These are phyloP conservation scores for Pocillopora meandrina DNA, from an alignment of 92 coral and sea anemone genomes.

Conservation along the genomic window DNA sequence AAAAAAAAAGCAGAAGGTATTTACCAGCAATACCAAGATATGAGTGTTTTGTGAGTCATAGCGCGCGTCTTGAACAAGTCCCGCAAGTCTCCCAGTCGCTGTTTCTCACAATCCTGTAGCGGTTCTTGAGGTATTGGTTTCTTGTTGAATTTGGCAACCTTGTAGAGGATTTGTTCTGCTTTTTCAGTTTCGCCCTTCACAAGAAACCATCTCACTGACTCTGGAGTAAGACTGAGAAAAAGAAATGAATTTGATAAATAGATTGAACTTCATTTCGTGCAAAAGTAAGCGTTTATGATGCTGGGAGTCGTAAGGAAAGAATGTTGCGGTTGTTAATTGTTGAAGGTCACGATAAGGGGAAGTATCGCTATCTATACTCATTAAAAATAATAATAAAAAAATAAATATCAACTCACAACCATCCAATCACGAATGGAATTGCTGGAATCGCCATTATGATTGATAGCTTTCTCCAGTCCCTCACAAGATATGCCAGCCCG, in stretches of 20 bases:
- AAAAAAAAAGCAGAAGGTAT: background rate
- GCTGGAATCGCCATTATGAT: conserved; percentile 60
- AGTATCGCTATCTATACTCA: background rate
- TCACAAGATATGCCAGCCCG: conserved; percentile 58
- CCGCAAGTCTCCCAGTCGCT: conserved; percentile 64
- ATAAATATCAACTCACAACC: conserved; percentile 53
- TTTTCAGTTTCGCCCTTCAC: conserved; percentile 45
- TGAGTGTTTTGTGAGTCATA: conserved; percentile 49
- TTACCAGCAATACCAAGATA: conserved; percentile 65
- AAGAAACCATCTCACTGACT: conserved; percentile 66
- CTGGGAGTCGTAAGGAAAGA: too few relatives aligned
- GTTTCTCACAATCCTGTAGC: conserved; percentile 13
- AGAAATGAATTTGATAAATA: background rate
- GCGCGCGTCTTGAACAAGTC: conserved; percentile 55
- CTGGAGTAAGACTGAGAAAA: conserved; percentile 50
- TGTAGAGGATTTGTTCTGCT: conserved; percentile 41
- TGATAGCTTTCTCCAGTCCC: conserved; percentile 66
- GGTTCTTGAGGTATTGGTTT: conserved; percentile 33
- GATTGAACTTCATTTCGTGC: background rate
- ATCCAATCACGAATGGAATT: conserved; percentile 57
- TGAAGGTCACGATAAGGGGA: background rate
- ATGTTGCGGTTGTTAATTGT: too few relatives aligned
- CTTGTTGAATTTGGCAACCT: conserved; percentile 46
- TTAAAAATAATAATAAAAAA: background rate
- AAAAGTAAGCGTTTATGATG: too few relatives aligned